Conservation (phyloP, 2,797 vertebrate species). For the Bucorvus abyssinicus region DNA sequence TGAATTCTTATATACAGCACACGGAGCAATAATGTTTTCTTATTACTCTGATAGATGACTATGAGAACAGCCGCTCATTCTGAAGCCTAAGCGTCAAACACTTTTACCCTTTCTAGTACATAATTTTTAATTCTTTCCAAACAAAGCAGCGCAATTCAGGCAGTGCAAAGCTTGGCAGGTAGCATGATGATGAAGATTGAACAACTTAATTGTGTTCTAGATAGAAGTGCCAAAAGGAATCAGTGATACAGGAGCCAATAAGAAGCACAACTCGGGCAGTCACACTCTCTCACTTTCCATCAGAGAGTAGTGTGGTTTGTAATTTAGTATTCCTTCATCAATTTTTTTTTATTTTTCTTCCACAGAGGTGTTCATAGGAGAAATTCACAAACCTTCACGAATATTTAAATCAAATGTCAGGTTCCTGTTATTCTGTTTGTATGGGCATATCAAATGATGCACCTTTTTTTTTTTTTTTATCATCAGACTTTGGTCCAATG, state of each 20-base stretch:
- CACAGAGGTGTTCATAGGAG: not conserved
- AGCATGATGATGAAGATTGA: slow-evolving; percentile 34
- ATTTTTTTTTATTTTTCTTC: not conserved
- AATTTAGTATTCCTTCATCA: not conserved
- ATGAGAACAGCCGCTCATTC: not conserved
- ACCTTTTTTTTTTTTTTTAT: not conserved
- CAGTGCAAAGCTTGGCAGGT: not conserved
- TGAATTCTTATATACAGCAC: not conserved
- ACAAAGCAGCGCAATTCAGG: not conserved
- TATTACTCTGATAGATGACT: not conserved
- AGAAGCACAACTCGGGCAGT: not conserved
- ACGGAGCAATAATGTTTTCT: not conserved
- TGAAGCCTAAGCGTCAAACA: not conserved
- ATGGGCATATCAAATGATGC: not conserved
- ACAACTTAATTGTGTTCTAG: slow-evolving; percentile 20
- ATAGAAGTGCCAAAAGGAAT: slow-evolving; percentile 41
- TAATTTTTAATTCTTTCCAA: slow-evolving; percentile 32
- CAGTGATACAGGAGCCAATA: not conserved
- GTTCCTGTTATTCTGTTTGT: not conserved
- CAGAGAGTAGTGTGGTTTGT: not conserved
- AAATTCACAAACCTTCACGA: not conserved
- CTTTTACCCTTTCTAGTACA: not conserved
- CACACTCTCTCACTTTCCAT: not conserved
- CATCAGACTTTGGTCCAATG: not conserved
- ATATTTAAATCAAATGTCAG: not conserved